Percentiles rank a stretch among this genome's conserved stretches.
phyloP scores from a whole-genome alignment of 1,140 invertebrate species.

The Tetramorium parvispinum region DNA sequence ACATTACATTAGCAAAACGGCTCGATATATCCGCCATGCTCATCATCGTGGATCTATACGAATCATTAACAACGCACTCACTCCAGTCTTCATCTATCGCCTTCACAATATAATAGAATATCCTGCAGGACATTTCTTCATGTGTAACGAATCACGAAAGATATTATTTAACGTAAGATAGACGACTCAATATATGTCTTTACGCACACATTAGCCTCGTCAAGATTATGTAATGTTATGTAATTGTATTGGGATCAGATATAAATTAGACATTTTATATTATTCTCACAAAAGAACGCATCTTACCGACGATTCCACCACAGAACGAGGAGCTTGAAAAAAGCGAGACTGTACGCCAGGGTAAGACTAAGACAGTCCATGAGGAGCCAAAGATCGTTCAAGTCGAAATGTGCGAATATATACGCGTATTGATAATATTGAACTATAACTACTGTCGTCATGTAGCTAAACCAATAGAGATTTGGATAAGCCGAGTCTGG shows the following conservation, averaged over 20 bases:
- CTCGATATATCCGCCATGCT: not conserved
- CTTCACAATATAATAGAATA: constrained; percentile 32
- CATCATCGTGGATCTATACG: constrained; percentile 25
- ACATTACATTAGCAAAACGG: constrained; percentile 14
- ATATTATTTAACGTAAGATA: not conserved
- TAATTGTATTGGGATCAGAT: not conserved
- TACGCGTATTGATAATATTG: constrained; percentile 49
- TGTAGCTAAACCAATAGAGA: constrained; percentile 18
- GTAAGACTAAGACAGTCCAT: constrained; percentile 45
- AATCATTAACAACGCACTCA: constrained; percentile 10
- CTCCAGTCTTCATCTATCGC: constrained; percentile 26
- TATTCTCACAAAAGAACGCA: not conserved
- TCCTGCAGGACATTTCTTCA: constrained; percentile 15
- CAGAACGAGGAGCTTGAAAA: constrained; percentile 27
- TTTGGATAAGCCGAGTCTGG: constrained; percentile 39
- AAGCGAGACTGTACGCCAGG: constrained; percentile 33
- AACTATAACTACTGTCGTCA: constrained; percentile 15
- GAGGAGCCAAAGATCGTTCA: constrained; percentile 14
- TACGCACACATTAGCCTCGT: not conserved
- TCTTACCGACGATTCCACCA: constrained; percentile 56
- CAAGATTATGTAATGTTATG: not conserved
- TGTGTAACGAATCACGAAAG: not conserved
- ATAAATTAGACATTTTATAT: not conserved
- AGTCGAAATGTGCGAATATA: not conserved
- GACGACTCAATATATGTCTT: not conserved